phyloP scores from a whole-genome alignment of 1,140 invertebrate species.

The Drosophila setifemur region DNA sequence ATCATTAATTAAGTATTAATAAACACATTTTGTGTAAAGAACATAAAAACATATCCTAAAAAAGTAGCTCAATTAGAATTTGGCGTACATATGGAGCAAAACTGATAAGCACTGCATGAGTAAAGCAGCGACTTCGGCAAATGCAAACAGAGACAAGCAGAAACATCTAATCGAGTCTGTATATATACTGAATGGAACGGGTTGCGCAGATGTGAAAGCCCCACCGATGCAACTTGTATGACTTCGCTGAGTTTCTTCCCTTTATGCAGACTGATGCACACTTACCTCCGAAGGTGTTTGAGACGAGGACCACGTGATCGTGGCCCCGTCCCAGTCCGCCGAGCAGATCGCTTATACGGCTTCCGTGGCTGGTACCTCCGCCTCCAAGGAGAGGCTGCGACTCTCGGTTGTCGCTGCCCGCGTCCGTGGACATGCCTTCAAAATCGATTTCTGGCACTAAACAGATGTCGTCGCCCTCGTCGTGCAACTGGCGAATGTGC shows the following conservation, averaged over 20 bases:
- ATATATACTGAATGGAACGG: neutral
- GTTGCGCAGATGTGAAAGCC: constrained; percentile 36
- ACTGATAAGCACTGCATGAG: constrained; percentile 17
- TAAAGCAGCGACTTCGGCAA: constrained; percentile 6
- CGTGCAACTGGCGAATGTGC: constrained; percentile 51
- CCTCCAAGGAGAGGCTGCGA: constrained; percentile 93
- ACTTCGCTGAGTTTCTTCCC: constrained; percentile 31
- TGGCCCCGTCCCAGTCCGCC: constrained; percentile 63
- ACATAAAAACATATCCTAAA: no score
- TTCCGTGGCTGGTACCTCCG: constrained; percentile 82
- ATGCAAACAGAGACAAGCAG: neutral
- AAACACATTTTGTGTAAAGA: no score
- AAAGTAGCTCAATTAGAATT: neutral
- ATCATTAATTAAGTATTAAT: no score
- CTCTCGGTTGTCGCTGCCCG: constrained; percentile 90
- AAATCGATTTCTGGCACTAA: constrained; percentile 81
- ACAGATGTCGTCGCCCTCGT: constrained; percentile 77
- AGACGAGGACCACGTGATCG: constrained; percentile 89
- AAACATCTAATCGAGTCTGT: neutral
- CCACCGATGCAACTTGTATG: constrained; percentile 48
- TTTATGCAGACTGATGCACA: constrained; percentile 12
- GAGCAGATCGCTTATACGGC: constrained; percentile 63
- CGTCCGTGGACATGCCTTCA: constrained; percentile 86
- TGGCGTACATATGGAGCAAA: no score
- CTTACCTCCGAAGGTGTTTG: constrained; percentile 92